A percentile compares a stretch with the other conserved stretches of the same genome.
Conservation (phyloP, 2,113 vertebrate species). For the Alligator sinensis region DNA sequence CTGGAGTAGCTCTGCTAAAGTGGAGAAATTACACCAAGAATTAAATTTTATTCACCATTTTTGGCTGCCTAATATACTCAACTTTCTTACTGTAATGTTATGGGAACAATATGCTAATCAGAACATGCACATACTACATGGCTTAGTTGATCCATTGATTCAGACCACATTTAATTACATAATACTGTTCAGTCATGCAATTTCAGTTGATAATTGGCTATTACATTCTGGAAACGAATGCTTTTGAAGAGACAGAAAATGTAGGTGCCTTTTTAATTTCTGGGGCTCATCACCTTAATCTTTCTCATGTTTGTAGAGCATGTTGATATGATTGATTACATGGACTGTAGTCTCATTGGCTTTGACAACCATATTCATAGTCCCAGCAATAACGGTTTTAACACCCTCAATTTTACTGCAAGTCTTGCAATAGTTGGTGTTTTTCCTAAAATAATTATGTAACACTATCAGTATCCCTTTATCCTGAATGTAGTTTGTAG, state of each 20-base stretch:
- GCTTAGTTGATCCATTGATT: not conserved
- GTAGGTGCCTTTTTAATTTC: not conserved
- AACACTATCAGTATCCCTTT: not conserved
- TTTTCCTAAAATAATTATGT: slow-evolving; percentile 29
- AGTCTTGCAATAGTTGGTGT: slow-evolving; percentile 10
- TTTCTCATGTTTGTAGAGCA: not conserved
- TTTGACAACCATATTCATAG: slow-evolving; percentile 15
- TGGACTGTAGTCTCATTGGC: slow-evolving; percentile 23
- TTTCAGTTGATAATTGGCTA: not conserved
- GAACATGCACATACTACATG: not conserved
- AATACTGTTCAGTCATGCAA: not conserved
- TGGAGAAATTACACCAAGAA: not conserved
- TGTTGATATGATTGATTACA: not conserved
- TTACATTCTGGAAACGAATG: not conserved
- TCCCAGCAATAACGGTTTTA: slow-evolving; percentile 3
- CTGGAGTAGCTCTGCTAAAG: not conserved
- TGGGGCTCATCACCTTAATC: slow-evolving; percentile 9
- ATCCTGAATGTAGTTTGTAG: not conserved
- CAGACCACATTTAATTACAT: not conserved
- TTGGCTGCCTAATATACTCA: slow-evolving; percentile 27
- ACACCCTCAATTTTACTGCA: not conserved
- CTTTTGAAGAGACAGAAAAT: not conserved
- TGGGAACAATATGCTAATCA: slow-evolving; percentile 38
- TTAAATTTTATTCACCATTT: slow-evolving; percentile 16
- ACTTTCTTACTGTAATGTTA: not conserved